Evolutionary conservation across 1,140 invertebrate genomes (phyloP), one percentile per base, ranked within the genome.

Genomic region (Macrotrachela quadricornifera): DNA sequence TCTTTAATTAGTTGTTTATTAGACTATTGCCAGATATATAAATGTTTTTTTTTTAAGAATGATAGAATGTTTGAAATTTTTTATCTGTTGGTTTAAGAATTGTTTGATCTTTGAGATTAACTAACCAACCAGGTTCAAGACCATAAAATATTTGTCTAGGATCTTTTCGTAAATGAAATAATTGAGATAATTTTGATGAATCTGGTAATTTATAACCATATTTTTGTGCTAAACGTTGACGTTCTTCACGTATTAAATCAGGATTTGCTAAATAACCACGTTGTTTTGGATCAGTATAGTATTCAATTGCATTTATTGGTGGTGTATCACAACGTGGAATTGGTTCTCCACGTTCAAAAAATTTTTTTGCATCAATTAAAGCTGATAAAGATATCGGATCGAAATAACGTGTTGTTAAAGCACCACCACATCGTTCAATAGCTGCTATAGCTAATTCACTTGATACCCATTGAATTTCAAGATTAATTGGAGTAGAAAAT

Each of bases 211-310:
- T 66, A 67, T 97, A 97, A 13, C 91, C 91, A 75, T 88, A 96
- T 68, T 96, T 96, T 71, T 96, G 90, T 10, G 88, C 76, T 45
- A 96, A 71, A 52, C 79, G 68, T 47, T 76, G 60, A 50, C 75
- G 57, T 61, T 85, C 81, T 57, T 82, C 65, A 17, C 80, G 81
- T 52, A 94, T 74, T 67, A 82, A 75, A 57, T 85, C 82, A n/a
- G 88, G 88, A 75, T 95, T 81, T 6, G 88, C 85, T 51, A 97
- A 74, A 66, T 96, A 97, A 0, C 91, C 91, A 59, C 91, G 72
- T 58, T 72, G 79, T 59, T 76, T 74, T 13, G 90, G 76, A 72
- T 79, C 78, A 11, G 79, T 79, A 63, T 99, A 99, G 70, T 84
- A 95, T 61, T 82, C 80, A 4, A 75, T 58, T 12, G 80, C 81